Base-by-base conservation (phyloP, 2,113 vertebrate species). In the Lucifuga dentata region DNA sequence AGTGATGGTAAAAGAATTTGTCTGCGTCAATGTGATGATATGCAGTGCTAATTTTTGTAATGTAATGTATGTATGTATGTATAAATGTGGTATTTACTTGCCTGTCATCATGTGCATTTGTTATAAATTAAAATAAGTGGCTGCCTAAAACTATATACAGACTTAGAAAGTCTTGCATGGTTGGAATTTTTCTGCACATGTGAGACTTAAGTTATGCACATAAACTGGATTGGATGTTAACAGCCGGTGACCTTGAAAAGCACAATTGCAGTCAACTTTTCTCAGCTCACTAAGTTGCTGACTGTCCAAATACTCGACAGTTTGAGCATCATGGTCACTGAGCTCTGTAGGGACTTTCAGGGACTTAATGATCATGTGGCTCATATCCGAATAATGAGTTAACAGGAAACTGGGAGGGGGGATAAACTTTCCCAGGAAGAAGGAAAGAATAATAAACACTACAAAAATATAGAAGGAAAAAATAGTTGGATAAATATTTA, bases 181-280 rank as follows among this genome's bases (percentile, higher is more conserved):
- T 29, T 29, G 26, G 26, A 29, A 29, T 29, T 29, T 5, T 29
- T 29, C 26, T 29, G 26, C 26, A 29, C 26, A 29, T 29, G 26
- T 29, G 7, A 29, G 26, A 29, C 26, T 29, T 3, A 29, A 29
- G 7, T 29, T 29, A 29, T 7, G 46, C 24, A 43, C 33, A 33
- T 72, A 50, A 11, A 68, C 40, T 72, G 39, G 55, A 71, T 19
- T 29, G 55, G 21, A 15, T 64, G 43, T 49, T 65, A 53, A 76
- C 41, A 38, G 23, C 26, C 38, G 35, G 26, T 45, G 70, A 83
- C 80, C 76, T 86, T 82, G 78, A 70, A 78, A 73, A 75, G 39
- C 59, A 76, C 12, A 29, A 19, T n/a, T 11, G 17, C 12, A 72
- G 65, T 19, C 43, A 60, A 46, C 39, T 74, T 45, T 32, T 61